Evolutionary conservation across 2,888 invertebrate genomes (phyloP).

Genomic region (Cactoblastis cactorum): DNA sequence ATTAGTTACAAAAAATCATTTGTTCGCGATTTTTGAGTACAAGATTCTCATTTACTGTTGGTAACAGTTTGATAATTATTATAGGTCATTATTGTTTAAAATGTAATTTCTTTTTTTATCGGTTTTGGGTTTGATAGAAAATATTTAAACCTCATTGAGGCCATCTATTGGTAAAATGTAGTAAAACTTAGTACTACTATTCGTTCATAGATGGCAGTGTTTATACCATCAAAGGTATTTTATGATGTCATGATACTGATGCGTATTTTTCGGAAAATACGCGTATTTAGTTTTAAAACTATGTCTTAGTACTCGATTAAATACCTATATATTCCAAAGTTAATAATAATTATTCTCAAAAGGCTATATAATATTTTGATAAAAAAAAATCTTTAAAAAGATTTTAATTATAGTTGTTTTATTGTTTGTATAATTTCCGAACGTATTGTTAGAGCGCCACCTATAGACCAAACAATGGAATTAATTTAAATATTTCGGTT

Average conservation of each 20-base stretch:
- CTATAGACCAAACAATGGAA: slow-evolving; percentile 34
- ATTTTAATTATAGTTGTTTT: too few species aligned
- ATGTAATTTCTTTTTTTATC: too few species aligned
- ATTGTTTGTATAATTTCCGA: slow-evolving; percentile 24
- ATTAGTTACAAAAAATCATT: too few species aligned
- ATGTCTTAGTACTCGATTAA: background rate
- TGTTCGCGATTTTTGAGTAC: too few species aligned
- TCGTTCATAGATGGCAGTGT: background rate
- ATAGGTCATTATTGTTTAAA: background rate
- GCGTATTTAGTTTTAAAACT: background rate
- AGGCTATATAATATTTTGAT: too few species aligned
- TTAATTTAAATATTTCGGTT: slow-evolving; percentile 68
- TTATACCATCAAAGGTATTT: slow-evolving; percentile 3
- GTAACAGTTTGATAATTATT: background rate
- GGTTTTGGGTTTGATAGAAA: too few species aligned
- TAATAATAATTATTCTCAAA: too few species aligned
- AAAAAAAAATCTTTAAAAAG: too few species aligned
- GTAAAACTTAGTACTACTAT: background rate
- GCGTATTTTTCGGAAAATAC: background rate
- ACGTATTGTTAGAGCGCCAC: slow-evolving; percentile 30
- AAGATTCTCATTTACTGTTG: too few species aligned
- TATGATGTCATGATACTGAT: background rate
- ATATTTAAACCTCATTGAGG: too few species aligned
- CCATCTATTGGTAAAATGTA: slow-evolving; percentile 13
- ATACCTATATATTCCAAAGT: background rate